Evolutionary conservation across 2,113 vertebrate genomes (phyloP), one percentile per base, ranked within the genome.

Genomic region (Haemorhous mexicanus): DNA sequence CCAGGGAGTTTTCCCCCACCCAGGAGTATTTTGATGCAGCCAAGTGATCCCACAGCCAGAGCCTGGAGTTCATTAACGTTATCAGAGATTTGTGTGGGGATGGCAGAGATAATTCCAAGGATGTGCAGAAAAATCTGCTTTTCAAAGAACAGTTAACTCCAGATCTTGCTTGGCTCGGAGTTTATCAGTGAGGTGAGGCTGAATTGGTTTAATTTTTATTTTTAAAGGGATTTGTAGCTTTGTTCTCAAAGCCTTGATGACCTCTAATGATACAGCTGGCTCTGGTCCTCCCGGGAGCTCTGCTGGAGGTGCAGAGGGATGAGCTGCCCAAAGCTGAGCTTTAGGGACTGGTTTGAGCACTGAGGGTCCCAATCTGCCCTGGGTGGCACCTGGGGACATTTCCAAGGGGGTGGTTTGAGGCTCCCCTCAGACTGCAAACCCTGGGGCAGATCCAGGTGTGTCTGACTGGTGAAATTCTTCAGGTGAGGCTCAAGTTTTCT

Each of bases 61-160:
- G 33, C 56, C 64, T 11, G 50, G 11, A 64, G 44, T 13, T 85
- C 93, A 50, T 91, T 91, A 79, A 62, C 14, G 4, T 53, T 91
- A 76, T 79, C 89, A 68, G 43, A 69, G 89, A 7, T 91, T 37
- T 30, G 37, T 13, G 53, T 5, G 69, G n/a, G 89, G 69, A 87
- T 68, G 89, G 89, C 53, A 63, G 81, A 80, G 93, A 85, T 62
- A 89, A 95, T 35, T 61, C 50, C n/a, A 21, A 91, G 30, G 3
- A 2, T 4, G 3, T 5, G 43, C 46, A 78, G 74, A 3, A 76
- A 69, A 67, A 74, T 37, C 66, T 56, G 41, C 30, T 59, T 87
- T 85, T 66, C 8, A 59, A 73, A 39, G 74, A 62, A 67, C 73
- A 85, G 76, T 85, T 94, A 94, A 62, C 78, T 89, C 43, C 43